These are phyloP conservation scores for Drosophila burlai DNA, from an alignment of 1,140 invertebrate species.

Conservation along the genomic window DNA sequence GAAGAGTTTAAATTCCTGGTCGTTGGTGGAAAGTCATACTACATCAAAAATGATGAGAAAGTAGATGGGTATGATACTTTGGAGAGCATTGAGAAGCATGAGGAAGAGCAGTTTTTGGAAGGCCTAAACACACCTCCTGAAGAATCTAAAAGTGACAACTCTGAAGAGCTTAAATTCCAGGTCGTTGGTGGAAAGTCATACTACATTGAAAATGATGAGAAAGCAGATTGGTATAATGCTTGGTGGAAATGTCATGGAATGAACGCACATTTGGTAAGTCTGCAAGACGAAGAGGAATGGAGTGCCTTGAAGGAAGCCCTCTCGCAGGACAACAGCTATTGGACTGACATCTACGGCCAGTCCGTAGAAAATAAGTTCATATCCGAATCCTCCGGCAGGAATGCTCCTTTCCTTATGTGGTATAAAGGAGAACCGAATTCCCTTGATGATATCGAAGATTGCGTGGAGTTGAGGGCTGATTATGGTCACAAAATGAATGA, in stretches of 20 bases:
- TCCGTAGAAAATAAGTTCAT: fast-evolving
- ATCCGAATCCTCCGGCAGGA: neutral
- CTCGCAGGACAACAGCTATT: neutral
- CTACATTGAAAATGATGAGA: neutral
- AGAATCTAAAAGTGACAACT: no score
- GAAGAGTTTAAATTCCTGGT: neutral
- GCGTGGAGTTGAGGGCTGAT: neutral
- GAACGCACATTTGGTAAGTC: neutral
- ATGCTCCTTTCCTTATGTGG: neutral
- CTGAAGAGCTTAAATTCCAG: neutral
- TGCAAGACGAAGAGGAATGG: neutral
- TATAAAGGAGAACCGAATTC: neutral
- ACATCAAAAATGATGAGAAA: neutral
- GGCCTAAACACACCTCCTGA: no score
- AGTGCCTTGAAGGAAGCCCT: neutral
- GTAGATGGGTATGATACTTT: fast-evolving
- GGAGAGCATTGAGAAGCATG: no score
- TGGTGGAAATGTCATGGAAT: fast-evolving
- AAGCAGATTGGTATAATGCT: fast-evolving
- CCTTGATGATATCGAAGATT: neutral
- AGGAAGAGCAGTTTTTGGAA: no score
- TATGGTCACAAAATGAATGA: neutral
- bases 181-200: neutral
- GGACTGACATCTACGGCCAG: neutral
- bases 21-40: neutral